These are phyloP conservation scores for Antheraea yamamai DNA, from an alignment of 2,888 invertebrate genomes.

Conservation along the genomic window DNA sequence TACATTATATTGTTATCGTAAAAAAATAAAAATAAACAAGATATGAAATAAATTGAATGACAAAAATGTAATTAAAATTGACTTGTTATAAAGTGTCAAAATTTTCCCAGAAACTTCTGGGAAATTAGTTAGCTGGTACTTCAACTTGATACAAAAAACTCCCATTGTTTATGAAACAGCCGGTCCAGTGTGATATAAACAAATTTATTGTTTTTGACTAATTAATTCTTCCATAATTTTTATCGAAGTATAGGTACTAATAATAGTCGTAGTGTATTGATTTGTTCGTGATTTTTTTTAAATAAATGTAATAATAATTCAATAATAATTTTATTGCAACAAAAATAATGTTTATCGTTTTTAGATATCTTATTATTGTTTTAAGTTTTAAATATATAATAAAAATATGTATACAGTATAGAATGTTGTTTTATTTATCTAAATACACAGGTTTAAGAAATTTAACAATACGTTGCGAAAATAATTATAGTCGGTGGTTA, in stretches of 20 bases:
- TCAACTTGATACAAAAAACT: not conserved
- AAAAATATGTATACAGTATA: slow-evolving; percentile 1
- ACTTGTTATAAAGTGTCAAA: not conserved
- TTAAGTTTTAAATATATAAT: slow-evolving; percentile 4
- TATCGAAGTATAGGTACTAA: not conserved
- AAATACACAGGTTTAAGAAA: too few species aligned
- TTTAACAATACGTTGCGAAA: not conserved
- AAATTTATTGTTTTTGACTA: not conserved
- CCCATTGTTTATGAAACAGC: not conserved
- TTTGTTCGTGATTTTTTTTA: not conserved
- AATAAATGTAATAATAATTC: not conserved
- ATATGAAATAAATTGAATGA: too few species aligned
- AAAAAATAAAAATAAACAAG: too few species aligned
- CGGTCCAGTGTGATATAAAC: not conserved
- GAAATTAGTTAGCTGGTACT: too few species aligned
- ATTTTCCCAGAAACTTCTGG: not conserved
- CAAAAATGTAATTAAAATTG: not conserved
- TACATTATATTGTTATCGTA: too few species aligned
- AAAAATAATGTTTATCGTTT: not conserved
- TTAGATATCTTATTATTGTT: not conserved
- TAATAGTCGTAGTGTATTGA: not conserved
- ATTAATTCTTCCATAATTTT: not conserved
- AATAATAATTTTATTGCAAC: not conserved
- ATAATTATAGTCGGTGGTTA: not conserved
- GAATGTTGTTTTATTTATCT: not conserved